A percentile compares a stretch with the other conserved stretches of the same genome.
These are phyloP conservation scores for Grallaria varia DNA, from an alignment of 2,113 vertebrate species.

Conservation along the genomic window DNA sequence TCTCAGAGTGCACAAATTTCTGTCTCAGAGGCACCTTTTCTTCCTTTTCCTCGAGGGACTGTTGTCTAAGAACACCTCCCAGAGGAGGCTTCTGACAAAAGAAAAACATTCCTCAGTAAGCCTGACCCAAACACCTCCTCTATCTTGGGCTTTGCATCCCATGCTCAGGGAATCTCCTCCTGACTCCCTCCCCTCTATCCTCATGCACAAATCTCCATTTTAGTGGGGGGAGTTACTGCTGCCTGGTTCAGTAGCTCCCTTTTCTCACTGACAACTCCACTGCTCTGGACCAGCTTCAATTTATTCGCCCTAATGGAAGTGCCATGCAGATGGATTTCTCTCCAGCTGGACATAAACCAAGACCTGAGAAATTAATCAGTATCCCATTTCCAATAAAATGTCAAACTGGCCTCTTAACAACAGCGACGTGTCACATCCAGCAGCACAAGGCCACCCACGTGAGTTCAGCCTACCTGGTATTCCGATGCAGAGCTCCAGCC, in stretches of 20 bases:
- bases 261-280: not conserved
- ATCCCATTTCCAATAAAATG: not conserved
- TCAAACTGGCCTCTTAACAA: not conserved
- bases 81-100: slow-evolving; percentile 71
- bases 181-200: not conserved
- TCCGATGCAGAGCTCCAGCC: slow-evolving; percentile 80
- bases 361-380: not conserved
- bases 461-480: slow-evolving; percentile 76
- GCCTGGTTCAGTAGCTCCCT: not conserved
- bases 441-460: not conserved
- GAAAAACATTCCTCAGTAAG: not conserved
- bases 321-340: not conserved
- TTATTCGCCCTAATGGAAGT: not conserved
- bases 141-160: not conserved
- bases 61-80: slow-evolving; percentile 70
- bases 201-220: not conserved
- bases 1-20: slow-evolving; percentile 88
- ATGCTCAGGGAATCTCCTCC: not conserved
- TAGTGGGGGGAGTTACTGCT: not conserved
- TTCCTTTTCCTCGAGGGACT: slow-evolving; percentile 84
- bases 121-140: not conserved
- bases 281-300: not conserved
- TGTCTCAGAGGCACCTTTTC: slow-evolving; percentile 84
- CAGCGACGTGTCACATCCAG: rapidly evolving
- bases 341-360: not conserved